Evolutionary conservation across 2,797 vertebrate genomes (phyloP).

Genomic region (Selene dorsalis): DNA sequence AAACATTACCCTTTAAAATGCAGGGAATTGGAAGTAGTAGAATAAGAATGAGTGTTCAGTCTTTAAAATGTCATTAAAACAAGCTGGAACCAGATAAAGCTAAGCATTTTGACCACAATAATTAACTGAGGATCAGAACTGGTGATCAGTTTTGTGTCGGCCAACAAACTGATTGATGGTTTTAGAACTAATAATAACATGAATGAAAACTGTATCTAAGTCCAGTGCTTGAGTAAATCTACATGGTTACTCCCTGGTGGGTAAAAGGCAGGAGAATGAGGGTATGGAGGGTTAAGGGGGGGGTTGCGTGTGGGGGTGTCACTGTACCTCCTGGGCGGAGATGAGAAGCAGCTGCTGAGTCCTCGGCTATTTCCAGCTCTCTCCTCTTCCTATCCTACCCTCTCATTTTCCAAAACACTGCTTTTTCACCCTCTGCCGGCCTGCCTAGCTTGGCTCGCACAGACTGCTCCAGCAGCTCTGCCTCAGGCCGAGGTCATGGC

Average conservation of each 20-base stretch:
- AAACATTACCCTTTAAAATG: slow-evolving; percentile 2
- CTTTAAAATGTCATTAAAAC: background rate
- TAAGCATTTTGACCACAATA: background rate
- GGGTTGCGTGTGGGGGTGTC: slow-evolving; percentile 15
- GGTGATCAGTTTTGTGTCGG: background rate
- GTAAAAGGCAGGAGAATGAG: background rate
- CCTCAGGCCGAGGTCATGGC: slow-evolving; percentile 54
- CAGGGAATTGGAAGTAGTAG: background rate
- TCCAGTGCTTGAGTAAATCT: background rate
- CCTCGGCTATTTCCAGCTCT: slow-evolving; percentile 81
- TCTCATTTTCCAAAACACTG: slow-evolving; percentile 86
- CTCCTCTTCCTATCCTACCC: slow-evolving; percentile 76
- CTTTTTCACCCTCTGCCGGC: slow-evolving; percentile 49
- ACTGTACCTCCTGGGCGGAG: slow-evolving; percentile 67
- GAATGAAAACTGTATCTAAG: background rate
- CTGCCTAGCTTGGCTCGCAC: slow-evolving; percentile 19
- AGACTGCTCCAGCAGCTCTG: slow-evolving; percentile 46
- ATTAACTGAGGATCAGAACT: background rate
- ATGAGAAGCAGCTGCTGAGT: slow-evolving; percentile 78
- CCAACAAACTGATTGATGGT: background rate
- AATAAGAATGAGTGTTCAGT: background rate
- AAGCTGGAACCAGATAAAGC: background rate
- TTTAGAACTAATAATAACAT: background rate
- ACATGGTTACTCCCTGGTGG: background rate
- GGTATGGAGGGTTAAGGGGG: background rate